Base-by-base conservation (phyloP, 2,797 vertebrate species). In the Pangasius krempfi region DNA sequence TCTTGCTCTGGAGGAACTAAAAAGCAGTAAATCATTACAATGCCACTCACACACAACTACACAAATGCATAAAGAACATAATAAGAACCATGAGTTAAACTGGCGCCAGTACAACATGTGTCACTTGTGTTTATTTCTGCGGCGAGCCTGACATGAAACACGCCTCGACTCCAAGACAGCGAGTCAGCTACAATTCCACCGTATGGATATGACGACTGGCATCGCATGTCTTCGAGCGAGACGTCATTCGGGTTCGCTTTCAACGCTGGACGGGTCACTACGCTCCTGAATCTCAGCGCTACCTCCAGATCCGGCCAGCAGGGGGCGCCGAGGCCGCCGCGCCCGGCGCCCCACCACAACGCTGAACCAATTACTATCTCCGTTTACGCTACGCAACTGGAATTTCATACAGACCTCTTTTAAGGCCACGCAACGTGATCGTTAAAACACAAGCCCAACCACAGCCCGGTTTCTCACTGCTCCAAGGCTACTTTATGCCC, bases 31-130 rank as follows among this genome's bases (percentile, higher is more conserved):
- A 62, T 73, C 64, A 60, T 58, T 72, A 25, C 64, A 72, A 12
- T 70, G 14, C 33, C 76, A 68, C 47, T 81, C 56, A 5, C 9
- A 86, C 54, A 64, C 85, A 66, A 64, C 72, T 60, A 86, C 66
- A 88, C 68, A 52, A 83, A 64, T 70, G 33, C 68, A 75, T 83
- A 47, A 83, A 83, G 58, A 18, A 83, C 68, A 64, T 76, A 88
- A 88, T 64, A 84, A 64, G 80, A 84, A 88, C 72, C 86, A 87
- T 37, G 81, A 84, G 86, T 54, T 56, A 30, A 86, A 50, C 58
- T 79, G 58, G 33, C 30, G 33, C 25, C 73, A 33, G 64, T 20
- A 85, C 60, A 85, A 54, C 81, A 52, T 18, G 44, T 68, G 82
- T 84, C 60, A 84, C 18, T 84, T 78, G 33, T 75, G 87, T 88